Percentiles rank a stretch among this genome's conserved stretches.
Evolutionary conservation across 2,113 vertebrate species (phyloP).

Genomic region (Xenopus tropicalis): DNA sequence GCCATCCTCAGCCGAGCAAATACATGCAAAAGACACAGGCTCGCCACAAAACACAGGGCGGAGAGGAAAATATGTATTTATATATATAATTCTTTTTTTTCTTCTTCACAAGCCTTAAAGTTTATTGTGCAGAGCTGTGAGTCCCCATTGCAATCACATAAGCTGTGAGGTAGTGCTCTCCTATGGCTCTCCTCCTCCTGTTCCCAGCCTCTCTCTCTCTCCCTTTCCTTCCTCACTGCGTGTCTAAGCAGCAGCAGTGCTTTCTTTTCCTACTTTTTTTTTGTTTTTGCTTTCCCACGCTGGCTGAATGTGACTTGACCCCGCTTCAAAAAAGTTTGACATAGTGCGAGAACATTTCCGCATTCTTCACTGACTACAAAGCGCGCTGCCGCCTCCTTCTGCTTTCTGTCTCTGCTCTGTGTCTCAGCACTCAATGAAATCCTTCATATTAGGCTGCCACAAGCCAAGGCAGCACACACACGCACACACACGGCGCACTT

Average conservation of each 20-base stretch:
- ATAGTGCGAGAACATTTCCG: conserved; percentile 97
- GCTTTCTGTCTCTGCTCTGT: conserved; percentile 85
- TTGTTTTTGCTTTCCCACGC: conserved; percentile 87
- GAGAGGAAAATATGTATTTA: neutral
- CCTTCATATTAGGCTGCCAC: conserved; percentile 78
- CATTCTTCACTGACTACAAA: conserved; percentile 98
- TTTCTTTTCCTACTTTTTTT: conserved; percentile 54
- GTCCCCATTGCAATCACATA: neutral
- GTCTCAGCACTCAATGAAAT: conserved; percentile 81
- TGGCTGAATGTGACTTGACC: conserved; percentile 97
- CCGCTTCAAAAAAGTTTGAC: conserved; percentile 97
- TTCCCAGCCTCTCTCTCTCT: conserved; percentile 20
- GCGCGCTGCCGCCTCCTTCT: conserved; percentile 85
- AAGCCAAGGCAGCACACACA: conserved; percentile 26
- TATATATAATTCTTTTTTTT: conserved; percentile 5
- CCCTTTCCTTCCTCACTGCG: conserved; percentile 35
- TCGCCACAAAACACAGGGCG: neutral
- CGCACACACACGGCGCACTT: neutral
- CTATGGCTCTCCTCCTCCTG: conserved; percentile 2
- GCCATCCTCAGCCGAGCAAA: conserved; percentile 66
- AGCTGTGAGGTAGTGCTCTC: neutral
- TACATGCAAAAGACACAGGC: conserved; percentile 22
- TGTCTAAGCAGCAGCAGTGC: conserved; percentile 55
- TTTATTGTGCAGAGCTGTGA: conserved; percentile 44
- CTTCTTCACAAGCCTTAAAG: conserved; percentile 40